Percentiles rank a stretch among this genome's conserved stretches.
Evolutionary conservation across 2,797 vertebrate genomes (phyloP).

Genomic region (Cyprinodon diabolis): DNA sequence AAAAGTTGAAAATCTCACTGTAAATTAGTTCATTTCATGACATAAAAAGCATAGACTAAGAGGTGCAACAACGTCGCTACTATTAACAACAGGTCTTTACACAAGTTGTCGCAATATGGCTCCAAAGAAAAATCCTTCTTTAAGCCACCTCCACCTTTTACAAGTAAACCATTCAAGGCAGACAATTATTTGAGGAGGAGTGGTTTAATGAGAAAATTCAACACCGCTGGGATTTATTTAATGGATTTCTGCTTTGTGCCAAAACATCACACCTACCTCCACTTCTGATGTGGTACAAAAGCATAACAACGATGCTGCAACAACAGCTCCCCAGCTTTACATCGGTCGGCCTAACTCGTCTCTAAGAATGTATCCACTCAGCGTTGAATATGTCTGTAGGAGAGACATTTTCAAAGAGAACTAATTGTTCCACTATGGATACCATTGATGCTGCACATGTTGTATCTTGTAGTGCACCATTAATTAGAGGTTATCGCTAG

Average conservation of each 20-base stretch:
- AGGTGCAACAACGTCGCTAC: not conserved
- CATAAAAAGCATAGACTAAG: not conserved
- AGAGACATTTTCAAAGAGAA: too few species aligned
- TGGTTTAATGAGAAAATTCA: too few species aligned
- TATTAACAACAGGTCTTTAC: not conserved
- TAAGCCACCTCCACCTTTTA: not conserved
- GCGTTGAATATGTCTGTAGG: too few species aligned
- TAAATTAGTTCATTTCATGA: not conserved
- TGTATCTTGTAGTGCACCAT: too few species aligned
- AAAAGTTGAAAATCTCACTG: too few species aligned
- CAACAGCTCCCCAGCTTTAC: too few species aligned
- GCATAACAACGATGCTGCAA: not conserved
- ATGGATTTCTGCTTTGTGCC: not conserved
- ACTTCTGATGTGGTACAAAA: not conserved
- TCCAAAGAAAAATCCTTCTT: not conserved
- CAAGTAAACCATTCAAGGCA: not conserved
- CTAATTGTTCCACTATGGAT: too few species aligned
- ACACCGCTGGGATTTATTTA: not conserved
- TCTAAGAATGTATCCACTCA: too few species aligned
- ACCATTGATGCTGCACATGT: too few species aligned
- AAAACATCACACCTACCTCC: not conserved
- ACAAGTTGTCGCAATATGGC: not conserved
- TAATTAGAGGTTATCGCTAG: too few species aligned
- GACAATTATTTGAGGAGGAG: not conserved
- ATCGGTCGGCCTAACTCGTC: too few species aligned